Base-by-base conservation (phyloP, 2,797 vertebrate species). In the Emydoidea blandingii region DNA sequence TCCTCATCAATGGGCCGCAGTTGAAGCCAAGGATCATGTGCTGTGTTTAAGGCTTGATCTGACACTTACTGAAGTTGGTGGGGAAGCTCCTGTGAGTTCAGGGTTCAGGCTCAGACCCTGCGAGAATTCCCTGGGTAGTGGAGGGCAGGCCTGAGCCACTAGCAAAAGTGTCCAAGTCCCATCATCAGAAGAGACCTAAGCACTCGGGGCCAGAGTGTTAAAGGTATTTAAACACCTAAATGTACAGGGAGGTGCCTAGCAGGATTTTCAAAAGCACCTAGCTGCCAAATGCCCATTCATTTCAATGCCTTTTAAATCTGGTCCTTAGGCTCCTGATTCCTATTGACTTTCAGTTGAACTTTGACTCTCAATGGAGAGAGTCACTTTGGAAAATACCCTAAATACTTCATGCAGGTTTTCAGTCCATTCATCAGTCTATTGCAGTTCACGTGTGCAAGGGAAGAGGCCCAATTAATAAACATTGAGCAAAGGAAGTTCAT, bases 311-410 rank as follows among this genome's bases (percentile, higher is more conserved):
- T 72, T 72, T 72, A 72, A 5, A 41, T 41, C 18, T 68, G 65
- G 3, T 1, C n/a, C 34, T 41, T 10, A n/a, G 4, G 7, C 4
- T 5, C 16, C 34, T n/a, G 2, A 34, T 0, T 65, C 31, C n/a
- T 21, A 72, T 12, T 23, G 8, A 72, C 10, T 37, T 72, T 23
- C 21, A 41, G 21, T 23, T 68, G n/a, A 23, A 21, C 5, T 5
- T 21, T 3, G n/a, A 21, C 1, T n/a, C 2, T 23, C 5, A 11
- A 5, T 37, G 4, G 5, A 18, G 18, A 21, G 4, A 37, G 9
- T 37, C 65, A 68, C 19, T 68, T 68, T 34, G 7, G 65, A 21
- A 68, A 68, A 11, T 19, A 23, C 18, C 8, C 14, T 8, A 19
- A n/a, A n/a, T n/a, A 15, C 8, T n/a, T n/a, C 16, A 4, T 34